Evolutionary conservation across 2,797 vertebrate species (phyloP).

Genomic region (Arrhamphus sclerolepis): DNA sequence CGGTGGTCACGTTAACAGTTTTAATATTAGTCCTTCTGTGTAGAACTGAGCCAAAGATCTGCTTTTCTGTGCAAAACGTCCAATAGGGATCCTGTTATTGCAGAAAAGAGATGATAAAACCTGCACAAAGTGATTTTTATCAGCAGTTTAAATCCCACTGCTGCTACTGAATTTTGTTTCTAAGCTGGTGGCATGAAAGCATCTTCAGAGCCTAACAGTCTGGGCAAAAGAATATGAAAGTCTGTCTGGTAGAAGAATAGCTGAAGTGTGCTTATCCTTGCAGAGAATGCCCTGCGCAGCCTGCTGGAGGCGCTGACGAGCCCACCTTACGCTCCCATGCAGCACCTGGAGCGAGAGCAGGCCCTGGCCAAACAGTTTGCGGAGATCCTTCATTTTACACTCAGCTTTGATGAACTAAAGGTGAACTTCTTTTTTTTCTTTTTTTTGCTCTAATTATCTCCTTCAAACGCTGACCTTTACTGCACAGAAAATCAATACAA

Average conservation of each 20-base stretch:
- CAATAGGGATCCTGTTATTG: too few species aligned
- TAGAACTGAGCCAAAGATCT: too few species aligned
- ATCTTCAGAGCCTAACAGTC: too few species aligned
- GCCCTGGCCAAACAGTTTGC: constrained; percentile 93
- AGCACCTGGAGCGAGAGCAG: constrained; percentile 91
- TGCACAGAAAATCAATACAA: constrained; percentile 5
- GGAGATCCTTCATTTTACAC: constrained; percentile 92
- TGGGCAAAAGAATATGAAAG: too few species aligned
- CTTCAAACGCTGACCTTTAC: constrained; percentile 19
- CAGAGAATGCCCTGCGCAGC: constrained; percentile 90
- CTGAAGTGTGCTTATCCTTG: constrained; percentile 6
- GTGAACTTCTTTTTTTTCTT: constrained; percentile 72
- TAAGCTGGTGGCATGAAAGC: constrained; percentile 6
- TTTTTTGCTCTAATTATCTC: constrained; percentile 7
- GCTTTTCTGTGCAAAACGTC: too few species aligned
- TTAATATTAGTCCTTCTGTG: too few species aligned
- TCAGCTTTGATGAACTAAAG: constrained; percentile 93
- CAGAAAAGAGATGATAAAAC: neutral
- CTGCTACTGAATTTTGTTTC: constrained; percentile 2
- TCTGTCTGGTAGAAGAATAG: neutral
- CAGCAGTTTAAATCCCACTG: neutral
- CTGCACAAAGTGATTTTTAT: neutral
- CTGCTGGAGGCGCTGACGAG: constrained; percentile 91
- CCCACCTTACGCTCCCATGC: constrained; percentile 90
- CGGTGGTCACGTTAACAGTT: neutral